A percentile compares a stretch with the other conserved stretches of the same genome.
phyloP scores from a whole-genome alignment of 2,888 invertebrate genomes.

The Ormyrus nitidulus region DNA sequence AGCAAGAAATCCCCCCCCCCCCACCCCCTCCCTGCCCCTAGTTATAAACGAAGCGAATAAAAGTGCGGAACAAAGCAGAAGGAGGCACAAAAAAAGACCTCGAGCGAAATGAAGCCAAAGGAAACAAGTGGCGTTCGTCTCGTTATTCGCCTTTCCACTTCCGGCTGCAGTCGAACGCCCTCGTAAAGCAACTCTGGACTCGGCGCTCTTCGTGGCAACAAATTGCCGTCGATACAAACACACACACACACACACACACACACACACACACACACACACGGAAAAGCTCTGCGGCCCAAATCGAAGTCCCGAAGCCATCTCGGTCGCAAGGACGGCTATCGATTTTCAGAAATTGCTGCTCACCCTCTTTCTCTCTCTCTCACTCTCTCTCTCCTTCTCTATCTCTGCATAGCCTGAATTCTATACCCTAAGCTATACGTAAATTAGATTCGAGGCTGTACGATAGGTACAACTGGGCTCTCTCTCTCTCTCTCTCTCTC shows the following conservation, averaged over 20 bases:
- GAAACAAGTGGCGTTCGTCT: slow-evolving; percentile 3
- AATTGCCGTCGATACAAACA: slow-evolving; percentile 43
- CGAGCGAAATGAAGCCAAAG: slow-evolving; percentile 21
- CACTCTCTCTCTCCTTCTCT: not conserved
- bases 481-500: no score
- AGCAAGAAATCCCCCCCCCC: no score
- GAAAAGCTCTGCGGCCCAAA: not conserved
- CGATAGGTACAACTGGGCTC: not conserved
- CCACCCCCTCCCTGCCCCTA: not conserved
- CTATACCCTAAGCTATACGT: slow-evolving; percentile 14
- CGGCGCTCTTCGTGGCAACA: slow-evolving; percentile 35
- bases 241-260: slow-evolving; percentile 16
- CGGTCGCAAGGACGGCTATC: slow-evolving; percentile 20
- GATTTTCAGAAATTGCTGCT: slow-evolving; percentile 47
- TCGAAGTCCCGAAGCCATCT: slow-evolving; percentile 27
- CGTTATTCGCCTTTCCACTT: slow-evolving; percentile 27
- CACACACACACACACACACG: not conserved
- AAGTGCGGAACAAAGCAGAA: not conserved
- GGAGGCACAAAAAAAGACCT: not conserved
- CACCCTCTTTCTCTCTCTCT: not conserved
- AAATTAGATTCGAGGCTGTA: slow-evolving; percentile 30
- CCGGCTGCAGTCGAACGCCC: not conserved
- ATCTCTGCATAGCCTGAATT: not conserved
- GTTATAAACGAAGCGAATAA: slow-evolving; percentile 2
- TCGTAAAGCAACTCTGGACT: slow-evolving; percentile 32